phyloP scores from a whole-genome alignment of 2,797 vertebrate genomes.

The Sebastes minor region DNA sequence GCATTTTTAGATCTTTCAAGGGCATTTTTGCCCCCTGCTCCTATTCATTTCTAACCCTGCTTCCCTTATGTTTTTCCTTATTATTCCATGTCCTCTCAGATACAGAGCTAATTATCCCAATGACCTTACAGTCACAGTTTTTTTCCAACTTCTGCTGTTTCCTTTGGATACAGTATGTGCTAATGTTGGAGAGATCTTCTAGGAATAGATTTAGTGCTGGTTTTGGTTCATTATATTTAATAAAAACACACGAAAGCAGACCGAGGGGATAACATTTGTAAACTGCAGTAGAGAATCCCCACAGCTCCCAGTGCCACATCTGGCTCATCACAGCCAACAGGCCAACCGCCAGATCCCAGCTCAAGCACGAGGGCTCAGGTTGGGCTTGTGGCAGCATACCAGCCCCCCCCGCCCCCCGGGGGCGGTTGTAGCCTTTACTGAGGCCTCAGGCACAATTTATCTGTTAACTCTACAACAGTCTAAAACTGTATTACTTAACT shows the following conservation, averaged over 20 bases:
- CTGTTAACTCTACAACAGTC: background rate
- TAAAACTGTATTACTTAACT: background rate
- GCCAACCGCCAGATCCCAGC: slow-evolving; percentile 61
- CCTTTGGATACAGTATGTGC: background rate
- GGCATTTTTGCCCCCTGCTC: slow-evolving; percentile 47
- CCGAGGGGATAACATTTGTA: slow-evolving; percentile 33
- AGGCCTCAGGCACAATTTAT: slow-evolving; percentile 18
- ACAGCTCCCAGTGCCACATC: slow-evolving; percentile 76
- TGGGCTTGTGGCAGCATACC: slow-evolving; percentile 63
- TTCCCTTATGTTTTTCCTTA: slow-evolving; percentile 48
- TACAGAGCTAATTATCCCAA: slow-evolving; percentile 57
- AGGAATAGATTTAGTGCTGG: background rate
- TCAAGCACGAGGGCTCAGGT: slow-evolving; percentile 65
- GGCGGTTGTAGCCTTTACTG: slow-evolving; percentile 33
- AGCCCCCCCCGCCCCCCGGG: slow-evolving; percentile 29
- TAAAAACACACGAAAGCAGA: slow-evolving; percentile 25
- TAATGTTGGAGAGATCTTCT: background rate
- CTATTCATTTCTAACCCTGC: slow-evolving; percentile 33
- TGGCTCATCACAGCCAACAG: slow-evolving; percentile 73
- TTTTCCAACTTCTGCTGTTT: background rate
- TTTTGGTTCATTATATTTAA: slow-evolving; percentile 31
- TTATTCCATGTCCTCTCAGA: slow-evolving; percentile 60
- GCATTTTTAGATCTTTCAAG: slow-evolving; percentile 53
- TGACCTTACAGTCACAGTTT: slow-evolving; percentile 53
- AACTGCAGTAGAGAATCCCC: slow-evolving; percentile 65